phyloP scores from a whole-genome alignment of 2,888 invertebrate species.

The Phytoseiulus persimilis region DNA sequence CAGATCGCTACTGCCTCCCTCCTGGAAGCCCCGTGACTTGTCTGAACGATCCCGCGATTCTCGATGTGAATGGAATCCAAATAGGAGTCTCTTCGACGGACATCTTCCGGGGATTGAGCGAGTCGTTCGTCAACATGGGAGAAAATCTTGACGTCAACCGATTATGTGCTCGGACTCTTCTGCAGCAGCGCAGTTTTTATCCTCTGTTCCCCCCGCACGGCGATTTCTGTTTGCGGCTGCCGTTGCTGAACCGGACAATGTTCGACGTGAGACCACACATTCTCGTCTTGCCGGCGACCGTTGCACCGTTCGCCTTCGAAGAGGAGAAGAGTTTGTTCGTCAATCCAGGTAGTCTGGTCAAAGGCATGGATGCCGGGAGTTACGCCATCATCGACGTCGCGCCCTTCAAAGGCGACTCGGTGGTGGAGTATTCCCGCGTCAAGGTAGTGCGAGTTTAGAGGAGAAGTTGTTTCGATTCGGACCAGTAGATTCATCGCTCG shows the following conservation, averaged over 20 bases:
- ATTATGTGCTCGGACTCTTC: slow-evolving; percentile 12
- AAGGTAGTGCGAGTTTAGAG: not conserved
- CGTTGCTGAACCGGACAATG: not conserved
- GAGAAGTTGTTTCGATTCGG: not conserved
- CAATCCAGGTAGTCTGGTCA: slow-evolving; percentile 34
- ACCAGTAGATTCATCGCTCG: too few relatives aligned
- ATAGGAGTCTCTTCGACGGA: slow-evolving; percentile 28
- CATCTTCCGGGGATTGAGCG: slow-evolving; percentile 12
- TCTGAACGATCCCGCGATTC: slow-evolving; percentile 29
- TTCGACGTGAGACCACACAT: slow-evolving; percentile 21
- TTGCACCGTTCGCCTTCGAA: slow-evolving; percentile 10
- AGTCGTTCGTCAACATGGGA: slow-evolving; percentile 17
- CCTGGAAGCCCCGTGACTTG: not conserved
- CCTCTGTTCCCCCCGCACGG: slow-evolving; percentile 11
- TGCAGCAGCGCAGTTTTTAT: slow-evolving; percentile 29
- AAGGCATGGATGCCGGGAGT: slow-evolving; percentile 27
- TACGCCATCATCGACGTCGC: slow-evolving; percentile 12
- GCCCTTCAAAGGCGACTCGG: slow-evolving; percentile 12
- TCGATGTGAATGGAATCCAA: slow-evolving; percentile 32
- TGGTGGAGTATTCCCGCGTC: not conserved
- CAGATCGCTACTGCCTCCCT: not conserved
- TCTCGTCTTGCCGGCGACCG: slow-evolving; percentile 17
- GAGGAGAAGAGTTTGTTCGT: slow-evolving; percentile 7
- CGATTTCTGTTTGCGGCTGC: not conserved
- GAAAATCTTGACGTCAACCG: slow-evolving; percentile 20